Evolutionary conservation across 2,888 invertebrate species (phyloP).

Genomic region (Silvanus unidentatus): DNA sequence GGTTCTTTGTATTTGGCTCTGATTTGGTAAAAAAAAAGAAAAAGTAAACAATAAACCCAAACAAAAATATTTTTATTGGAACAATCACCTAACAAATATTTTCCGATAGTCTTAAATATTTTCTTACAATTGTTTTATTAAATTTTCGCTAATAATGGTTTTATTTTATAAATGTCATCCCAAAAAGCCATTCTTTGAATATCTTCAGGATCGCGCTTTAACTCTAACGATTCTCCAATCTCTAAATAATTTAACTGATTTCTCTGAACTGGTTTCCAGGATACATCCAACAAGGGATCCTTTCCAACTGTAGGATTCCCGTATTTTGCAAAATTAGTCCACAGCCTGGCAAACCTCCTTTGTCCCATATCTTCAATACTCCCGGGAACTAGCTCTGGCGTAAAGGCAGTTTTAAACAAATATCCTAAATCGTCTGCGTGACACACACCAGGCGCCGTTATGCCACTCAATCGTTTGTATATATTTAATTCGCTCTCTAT

Average conservation of each 20-base stretch:
- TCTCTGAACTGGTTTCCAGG: constrained; percentile 26
- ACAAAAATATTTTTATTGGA: too few relatives aligned
- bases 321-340: constrained; percentile 34
- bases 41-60: too few relatives aligned
- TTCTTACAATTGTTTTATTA: too few relatives aligned
- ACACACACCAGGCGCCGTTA: constrained; percentile 20
- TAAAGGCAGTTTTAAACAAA: constrained; percentile 22
- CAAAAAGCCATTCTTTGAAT: constrained; percentile 28
- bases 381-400: constrained; percentile 20
- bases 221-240: constrained; percentile 23
- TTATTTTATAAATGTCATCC: constrained; percentile 19
- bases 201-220: constrained; percentile 23
- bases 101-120: too few relatives aligned
- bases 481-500: constrained; percentile 24
- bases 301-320: constrained; percentile 21
- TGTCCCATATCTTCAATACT: constrained; percentile 29
- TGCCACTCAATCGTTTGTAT: constrained; percentile 18
- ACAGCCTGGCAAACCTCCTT: constrained; percentile 27
- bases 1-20: too few relatives aligned
- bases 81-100: too few relatives aligned
- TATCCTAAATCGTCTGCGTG: constrained; percentile 31
- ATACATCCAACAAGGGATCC: constrained; percentile 18
- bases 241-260: constrained; percentile 22
- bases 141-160: too few relatives aligned
- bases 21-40: too few relatives aligned